phyloP scores from a whole-genome alignment of 2,888 invertebrate species.

The Podotricha telesiphe region DNA sequence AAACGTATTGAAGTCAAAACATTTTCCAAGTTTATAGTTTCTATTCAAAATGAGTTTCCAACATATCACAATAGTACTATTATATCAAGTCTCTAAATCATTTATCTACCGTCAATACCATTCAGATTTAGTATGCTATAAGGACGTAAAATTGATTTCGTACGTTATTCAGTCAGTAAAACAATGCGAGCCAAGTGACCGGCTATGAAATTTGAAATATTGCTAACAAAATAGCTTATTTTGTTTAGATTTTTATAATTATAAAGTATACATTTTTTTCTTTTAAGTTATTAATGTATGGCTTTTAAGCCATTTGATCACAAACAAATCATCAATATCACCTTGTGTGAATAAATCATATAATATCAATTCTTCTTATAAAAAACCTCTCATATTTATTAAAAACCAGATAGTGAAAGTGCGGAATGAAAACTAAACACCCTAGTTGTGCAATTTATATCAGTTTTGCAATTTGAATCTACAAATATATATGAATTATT shows the following conservation, averaged over 20 bases:
- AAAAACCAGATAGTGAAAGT: too few relatives aligned
- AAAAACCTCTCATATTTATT: too few relatives aligned
- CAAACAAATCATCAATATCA: too few relatives aligned
- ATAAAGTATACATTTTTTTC: neutral
- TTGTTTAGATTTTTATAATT: neutral
- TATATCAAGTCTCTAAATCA: too few relatives aligned
- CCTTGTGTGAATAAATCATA: too few relatives aligned
- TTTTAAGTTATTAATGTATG: too few relatives aligned
- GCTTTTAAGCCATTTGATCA: too few relatives aligned
- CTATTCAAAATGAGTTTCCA: conserved; percentile 3
- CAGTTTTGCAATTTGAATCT: too few relatives aligned
- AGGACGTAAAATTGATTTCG: conserved; percentile 14
- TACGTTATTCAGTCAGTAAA: neutral
- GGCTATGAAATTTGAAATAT: conserved; percentile 2
- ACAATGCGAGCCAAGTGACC: neutral
- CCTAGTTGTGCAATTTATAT: too few relatives aligned
- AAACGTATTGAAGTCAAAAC: neutral
- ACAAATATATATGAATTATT: too few relatives aligned
- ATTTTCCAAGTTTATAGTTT: neutral
- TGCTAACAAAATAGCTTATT: neutral
- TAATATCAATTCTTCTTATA: too few relatives aligned
- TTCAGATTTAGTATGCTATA: conserved; percentile 35
- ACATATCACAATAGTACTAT: conserved; percentile 8
- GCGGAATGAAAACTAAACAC: too few relatives aligned
- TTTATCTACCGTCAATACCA: conserved; percentile 19